These are phyloP conservation scores for Hesperophylax magnus DNA, from an alignment of 1,140 invertebrate species.

Conservation along the genomic window DNA sequence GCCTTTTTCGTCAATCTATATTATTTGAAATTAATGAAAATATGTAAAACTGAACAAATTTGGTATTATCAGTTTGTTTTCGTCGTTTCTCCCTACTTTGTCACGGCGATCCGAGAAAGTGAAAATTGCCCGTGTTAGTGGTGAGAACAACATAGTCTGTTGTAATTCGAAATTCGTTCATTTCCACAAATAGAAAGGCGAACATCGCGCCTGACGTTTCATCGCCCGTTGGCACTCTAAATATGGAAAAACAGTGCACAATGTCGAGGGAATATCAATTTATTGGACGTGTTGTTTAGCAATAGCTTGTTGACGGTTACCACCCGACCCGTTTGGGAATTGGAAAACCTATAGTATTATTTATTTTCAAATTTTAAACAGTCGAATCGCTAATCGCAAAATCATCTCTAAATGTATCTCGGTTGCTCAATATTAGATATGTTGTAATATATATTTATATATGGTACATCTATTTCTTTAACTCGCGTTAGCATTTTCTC, in stretches of 20 bases:
- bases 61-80: no score
- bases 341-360: not conserved
- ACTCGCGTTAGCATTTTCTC: no score
- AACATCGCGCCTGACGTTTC: not conserved
- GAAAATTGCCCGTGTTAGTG: no score
- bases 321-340: not conserved
- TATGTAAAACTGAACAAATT: no score
- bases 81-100: no score
- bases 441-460: no score
- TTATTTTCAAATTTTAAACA: constrained; percentile 15
- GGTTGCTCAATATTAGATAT: not conserved
- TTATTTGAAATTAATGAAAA: no score
- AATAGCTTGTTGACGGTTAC: constrained; percentile 12
- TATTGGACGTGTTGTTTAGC: constrained; percentile 11
- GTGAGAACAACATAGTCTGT: no score
- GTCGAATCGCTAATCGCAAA: not conserved
- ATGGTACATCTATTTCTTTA: no score
- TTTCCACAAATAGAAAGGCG: constrained; percentile 36
- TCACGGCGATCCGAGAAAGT: no score
- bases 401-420: constrained; percentile 18
- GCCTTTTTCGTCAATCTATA: no score
- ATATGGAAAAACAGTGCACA: not conserved
- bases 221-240: not conserved
- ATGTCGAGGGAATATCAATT: not conserved
- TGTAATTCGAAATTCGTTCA: constrained; percentile 27